Base-by-base conservation (phyloP, 2,888 invertebrate species). In the Eupithecia inturbata region DNA sequence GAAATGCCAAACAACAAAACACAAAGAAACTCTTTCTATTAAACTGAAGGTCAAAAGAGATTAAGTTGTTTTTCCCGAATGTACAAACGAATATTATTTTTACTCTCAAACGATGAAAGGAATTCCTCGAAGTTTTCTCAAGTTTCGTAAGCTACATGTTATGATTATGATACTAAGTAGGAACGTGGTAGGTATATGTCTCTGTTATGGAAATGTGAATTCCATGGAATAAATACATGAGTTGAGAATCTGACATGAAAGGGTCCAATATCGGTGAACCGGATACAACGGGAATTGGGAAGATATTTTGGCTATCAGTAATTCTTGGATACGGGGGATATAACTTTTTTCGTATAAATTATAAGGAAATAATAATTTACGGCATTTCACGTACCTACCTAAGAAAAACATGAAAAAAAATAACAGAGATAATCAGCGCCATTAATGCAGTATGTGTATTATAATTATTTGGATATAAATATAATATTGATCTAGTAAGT, bases 161-260 rank as follows among this genome's bases (percentile, higher is more conserved):
- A 57, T 57, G 31, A 12, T 36, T 39, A 39, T 39, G 14, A 14
- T 9, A 53, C 2, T 53, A 57, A 57, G 57, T 57, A 1, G 57
- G 26, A 53, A 14, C 57, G 12, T 26, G 26, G 26, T 22, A 26
- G 5, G 12, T 26, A 71, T 39, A 71, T 71, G 62, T 26, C 45
- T 72, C 67, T 72, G 63, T 33, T 4, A 72, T 69, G 75, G 67
- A 72, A 72, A 72, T 33, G 63, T 1, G 53, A 60, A 71, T 57
- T 57, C 33, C 33, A 62, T 36, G 39, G 71, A 75, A 75, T 75
- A 67, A 68, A 75, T 75, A 72, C 67, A 72, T 72, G 69, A 75
- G 63, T n/a, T 19, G 63, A 49, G 71, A 57, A 57, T 57, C 57
- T 57, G 26, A 57, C 10, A 66, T 67, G 28, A 49, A 68, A 68